phyloP scores from a whole-genome alignment of 2,888 invertebrate species.

The Papilio protenor region DNA sequence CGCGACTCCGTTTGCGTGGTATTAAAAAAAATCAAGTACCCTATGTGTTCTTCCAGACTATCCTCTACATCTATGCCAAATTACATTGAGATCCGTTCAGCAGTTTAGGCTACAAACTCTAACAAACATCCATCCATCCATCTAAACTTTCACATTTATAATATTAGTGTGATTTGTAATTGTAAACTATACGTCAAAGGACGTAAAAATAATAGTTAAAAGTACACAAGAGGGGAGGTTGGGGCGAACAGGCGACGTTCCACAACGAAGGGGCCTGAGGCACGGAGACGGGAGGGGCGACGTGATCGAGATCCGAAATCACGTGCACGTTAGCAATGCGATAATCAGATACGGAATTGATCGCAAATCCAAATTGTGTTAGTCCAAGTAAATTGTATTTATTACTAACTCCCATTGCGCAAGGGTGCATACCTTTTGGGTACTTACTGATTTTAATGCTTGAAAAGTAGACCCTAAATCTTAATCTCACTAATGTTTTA shows the following conservation, averaged over 20 bases:
- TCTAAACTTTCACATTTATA: no score
- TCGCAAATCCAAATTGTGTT: conserved; percentile 30
- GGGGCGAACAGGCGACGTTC: conserved; percentile 59
- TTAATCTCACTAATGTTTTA: no score
- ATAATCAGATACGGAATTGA: conserved; percentile 40
- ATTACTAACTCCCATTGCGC: background rate
- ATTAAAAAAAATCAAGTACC: no score
- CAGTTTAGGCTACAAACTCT: no score
- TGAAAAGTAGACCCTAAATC: no score
- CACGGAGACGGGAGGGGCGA: conserved; percentile 53
- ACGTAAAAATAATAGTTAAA: conserved; percentile 59
- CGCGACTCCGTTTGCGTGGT: no score
- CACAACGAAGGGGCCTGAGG: conserved; percentile 55
- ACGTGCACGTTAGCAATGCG: conserved; percentile 24
- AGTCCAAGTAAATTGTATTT: conserved; percentile 26
- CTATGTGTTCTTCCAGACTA: no score
- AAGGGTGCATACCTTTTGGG: background rate
- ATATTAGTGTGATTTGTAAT: no score
- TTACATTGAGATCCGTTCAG: no score
- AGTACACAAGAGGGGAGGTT: conserved; percentile 56
- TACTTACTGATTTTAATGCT: background rate
- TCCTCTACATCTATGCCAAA: no score
- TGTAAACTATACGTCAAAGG: conserved; percentile 51
- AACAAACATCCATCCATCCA: no score
- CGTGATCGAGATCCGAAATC: conserved; percentile 65